These are phyloP conservation scores for Pleuronectes platessa DNA, from an alignment of 2,113 vertebrate species.

Conservation along the genomic window DNA sequence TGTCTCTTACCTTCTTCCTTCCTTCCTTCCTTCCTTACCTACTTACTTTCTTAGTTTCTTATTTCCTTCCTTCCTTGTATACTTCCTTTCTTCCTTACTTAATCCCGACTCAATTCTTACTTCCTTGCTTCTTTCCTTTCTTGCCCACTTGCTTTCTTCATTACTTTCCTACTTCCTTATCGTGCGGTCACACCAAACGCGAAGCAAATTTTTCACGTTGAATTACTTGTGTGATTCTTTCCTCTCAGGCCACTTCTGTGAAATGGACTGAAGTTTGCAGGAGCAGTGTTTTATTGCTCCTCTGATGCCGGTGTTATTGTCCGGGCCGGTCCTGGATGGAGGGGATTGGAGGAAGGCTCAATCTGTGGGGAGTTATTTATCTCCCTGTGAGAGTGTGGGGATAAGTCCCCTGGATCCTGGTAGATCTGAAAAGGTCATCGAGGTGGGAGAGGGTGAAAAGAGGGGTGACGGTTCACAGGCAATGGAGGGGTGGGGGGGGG, in stretches of 20 bases:
- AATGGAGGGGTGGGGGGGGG: too few relatives aligned
- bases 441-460: conserved; percentile 2
- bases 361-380: conserved; percentile 48
- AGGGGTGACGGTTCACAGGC: neutral
- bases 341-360: conserved; percentile 22
- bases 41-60: neutral
- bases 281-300: conserved; percentile 16
- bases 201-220: too few relatives aligned
- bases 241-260: conserved; percentile 17
- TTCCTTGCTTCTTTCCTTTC: neutral
- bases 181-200: too few relatives aligned
- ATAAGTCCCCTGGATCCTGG: conserved; percentile 41
- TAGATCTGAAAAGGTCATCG: conserved; percentile 43
- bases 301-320: conserved; percentile 55
- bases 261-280: neutral
- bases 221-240: neutral
- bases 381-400: conserved; percentile 34
- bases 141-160: neutral
- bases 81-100: neutral
- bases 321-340: conserved; percentile 12
- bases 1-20: conserved; percentile 3
- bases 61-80: neutral
- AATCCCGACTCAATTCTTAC: neutral
- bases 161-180: too few relatives aligned
- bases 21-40: neutral